Conservation (phyloP, 2,113 vertebrate species). For the Nestor notabilis region DNA sequence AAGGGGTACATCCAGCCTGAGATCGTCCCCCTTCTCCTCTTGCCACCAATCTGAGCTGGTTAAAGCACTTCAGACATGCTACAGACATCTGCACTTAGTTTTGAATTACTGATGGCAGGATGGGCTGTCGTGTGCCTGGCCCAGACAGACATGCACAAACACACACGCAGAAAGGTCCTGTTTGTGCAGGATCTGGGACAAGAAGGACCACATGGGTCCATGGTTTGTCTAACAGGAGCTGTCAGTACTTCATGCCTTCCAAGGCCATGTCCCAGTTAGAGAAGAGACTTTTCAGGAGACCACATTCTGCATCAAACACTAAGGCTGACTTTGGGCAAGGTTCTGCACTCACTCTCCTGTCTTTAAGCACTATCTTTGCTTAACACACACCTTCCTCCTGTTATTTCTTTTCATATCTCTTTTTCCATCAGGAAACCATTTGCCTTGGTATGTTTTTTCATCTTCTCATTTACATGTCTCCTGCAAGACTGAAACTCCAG, state of each 20-base stretch:
- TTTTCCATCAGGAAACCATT: conserved; percentile 68
- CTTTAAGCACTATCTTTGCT: not conserved
- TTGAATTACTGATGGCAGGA: not conserved
- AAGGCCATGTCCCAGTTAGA: not conserved
- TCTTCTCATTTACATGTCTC: conserved; percentile 74
- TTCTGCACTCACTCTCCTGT: not conserved
- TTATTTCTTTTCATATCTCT: conserved; percentile 31
- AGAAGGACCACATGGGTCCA: not conserved
- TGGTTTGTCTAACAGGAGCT: not conserved
- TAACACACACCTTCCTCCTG: not conserved
- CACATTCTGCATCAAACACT: not conserved
- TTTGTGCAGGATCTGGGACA: not conserved
- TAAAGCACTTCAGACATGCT: fast-evolving
- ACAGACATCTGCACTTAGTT: not conserved
- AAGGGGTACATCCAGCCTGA: not conserved
- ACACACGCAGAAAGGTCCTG: not conserved
- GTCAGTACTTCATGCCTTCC: not conserved
- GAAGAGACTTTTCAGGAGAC: not conserved
- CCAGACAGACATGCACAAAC: fast-evolving
- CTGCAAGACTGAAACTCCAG: conserved; percentile 68
- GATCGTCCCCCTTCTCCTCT: not conserved
- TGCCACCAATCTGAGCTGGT: not conserved
- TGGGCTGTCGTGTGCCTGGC: not conserved
- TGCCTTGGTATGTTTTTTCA: conserved; percentile 64
- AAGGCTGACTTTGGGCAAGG: not conserved